Base-by-base conservation (phyloP, 2,888 invertebrate species). In the Cheilosia variabilis region DNA sequence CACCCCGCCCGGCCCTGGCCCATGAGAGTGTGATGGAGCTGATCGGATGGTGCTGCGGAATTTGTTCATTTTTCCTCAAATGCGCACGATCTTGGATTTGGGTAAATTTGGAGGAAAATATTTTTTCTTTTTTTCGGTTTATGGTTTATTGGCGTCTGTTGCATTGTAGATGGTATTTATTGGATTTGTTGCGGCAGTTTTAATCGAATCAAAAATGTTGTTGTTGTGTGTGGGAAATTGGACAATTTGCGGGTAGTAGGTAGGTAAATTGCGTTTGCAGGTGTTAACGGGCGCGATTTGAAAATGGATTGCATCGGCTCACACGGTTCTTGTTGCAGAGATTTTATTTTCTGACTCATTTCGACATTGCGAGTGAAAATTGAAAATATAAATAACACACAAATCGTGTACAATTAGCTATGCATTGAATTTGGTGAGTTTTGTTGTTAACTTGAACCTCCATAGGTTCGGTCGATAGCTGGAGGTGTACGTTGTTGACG, bases 11-110 rank as follows among this genome's bases (percentile, higher is more conserved):
- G 47, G 17, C 17, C 15, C 34, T 65, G 72, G 72, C 62, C 71
- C 57, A 63, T 71, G 24, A 58, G 31, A 22, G 34, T 57, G 17
- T 13, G 22, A 60, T 17, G 43, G 17, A 5, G 13, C 72, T 43
- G 24, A 17, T 13, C 60, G 17, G 52, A 24, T 55, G 65, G 60
- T 31, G 47, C 53, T 47, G 66, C 15, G 62, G 83, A 75, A 75
- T 84, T 79, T 75, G 31, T 71, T 31, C 22, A 53, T 52, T 60
- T 76, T 79, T 47, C 68, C 19, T 53, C 58, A 53, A 84, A 66
- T 58, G 83, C 65, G 83, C 83, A 84, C 83, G 83, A 84, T 84
- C 58, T 79, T 47, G 68, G 63, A 65, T 79, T 84, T 73, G 43
- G 69, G 63, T 84, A 79, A 84, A 79, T 79, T 84, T 68, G 79